Conservation (phyloP, 37 sponge, comb jelly and placozoan genomes). For the Theonella swinhoei region DNA sequence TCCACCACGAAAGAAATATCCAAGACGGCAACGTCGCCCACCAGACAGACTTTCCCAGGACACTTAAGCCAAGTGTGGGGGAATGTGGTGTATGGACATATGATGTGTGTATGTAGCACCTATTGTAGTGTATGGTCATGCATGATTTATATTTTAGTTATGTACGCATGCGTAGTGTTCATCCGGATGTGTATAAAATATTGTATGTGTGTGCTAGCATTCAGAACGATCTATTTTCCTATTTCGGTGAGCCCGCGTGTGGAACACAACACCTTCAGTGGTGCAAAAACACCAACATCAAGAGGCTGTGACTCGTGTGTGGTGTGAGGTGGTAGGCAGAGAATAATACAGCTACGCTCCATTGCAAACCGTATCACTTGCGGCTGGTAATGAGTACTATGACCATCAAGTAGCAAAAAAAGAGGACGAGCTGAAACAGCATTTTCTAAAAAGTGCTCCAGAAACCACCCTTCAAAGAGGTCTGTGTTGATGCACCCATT, state of each 20-base stretch:
- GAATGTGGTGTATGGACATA: not conserved
- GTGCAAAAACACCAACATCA: too few relatives aligned
- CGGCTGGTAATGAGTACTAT: slow-evolving; percentile 30
- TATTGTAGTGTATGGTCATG: not conserved
- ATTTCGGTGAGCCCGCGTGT: too few relatives aligned
- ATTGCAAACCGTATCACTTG: slow-evolving; percentile 18
- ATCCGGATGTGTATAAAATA: not conserved
- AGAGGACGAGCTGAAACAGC: slow-evolving; percentile 25
- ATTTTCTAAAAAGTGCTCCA: slow-evolving; percentile 16
- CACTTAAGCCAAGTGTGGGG: not conserved
- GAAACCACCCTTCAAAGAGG: slow-evolving; percentile 21
- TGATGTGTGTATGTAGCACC: not conserved
- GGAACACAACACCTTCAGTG: too few relatives aligned
- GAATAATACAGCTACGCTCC: slow-evolving; percentile 10
- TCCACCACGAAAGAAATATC: not conserved
- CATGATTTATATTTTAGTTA: not conserved
- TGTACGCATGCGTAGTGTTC: not conserved
- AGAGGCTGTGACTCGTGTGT: too few relatives aligned
- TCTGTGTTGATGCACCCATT: slow-evolving; percentile 48
- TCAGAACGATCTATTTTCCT: not conserved
- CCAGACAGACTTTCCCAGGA: not conserved
- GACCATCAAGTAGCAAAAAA: slow-evolving; percentile 39
- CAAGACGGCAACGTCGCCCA: not conserved
- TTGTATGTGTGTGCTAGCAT: not conserved
- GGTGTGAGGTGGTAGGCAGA: slow-evolving; percentile 35